Evolutionary conservation across 23 tunicate species (phyloP), one percentile per base, ranked within the genome.

Genomic region (Botrylloides violaceus): DNA sequence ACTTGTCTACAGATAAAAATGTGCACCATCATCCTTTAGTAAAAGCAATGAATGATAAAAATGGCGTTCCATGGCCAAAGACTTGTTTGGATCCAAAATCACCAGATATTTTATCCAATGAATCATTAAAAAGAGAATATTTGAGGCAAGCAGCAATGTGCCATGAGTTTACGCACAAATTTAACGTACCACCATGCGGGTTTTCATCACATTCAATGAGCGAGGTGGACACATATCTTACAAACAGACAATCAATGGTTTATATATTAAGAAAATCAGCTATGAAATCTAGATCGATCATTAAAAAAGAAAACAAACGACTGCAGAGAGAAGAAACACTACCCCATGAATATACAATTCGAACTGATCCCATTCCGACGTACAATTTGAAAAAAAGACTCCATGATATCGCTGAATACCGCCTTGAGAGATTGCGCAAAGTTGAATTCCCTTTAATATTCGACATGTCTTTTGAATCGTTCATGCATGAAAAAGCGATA

Each of bases 381-480:
- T 25, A 33, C 33, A 28, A 34, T 7, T 43, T 43, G 53, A 43
- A 43, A 4, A 63, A 31, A 28, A 28, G 70, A 63, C 32, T 25
- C 34, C 33, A 25, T 22, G 7, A 34, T 3, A 3, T 25, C 33
- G 19, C 33, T 33, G 18, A 63, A 31, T 28, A 27, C 35, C 23
- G 35, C 26, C 20, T 28, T 68, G 24, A 19, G 24, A 37, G 24
- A 31, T 37, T 31, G 74, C 21, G 57, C 29, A 18, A 19, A 55
- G 30, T 12, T 37, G 74, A 37, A 1, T n/a, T n/a, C 25, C 74
- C 74, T 23, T 0, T 68, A 19, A 37, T 68, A 25, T 39, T 68
- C 28, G 74, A 68, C 28, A 68, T 68, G 74, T 20, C 29, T 18
- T 68, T 68, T 37, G 74, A 68, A 37, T 21, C 36, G 20, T 39